Evolutionary conservation across 2,113 vertebrate genomes (phyloP).

Genomic region (Notiomystis cincta): DNA sequence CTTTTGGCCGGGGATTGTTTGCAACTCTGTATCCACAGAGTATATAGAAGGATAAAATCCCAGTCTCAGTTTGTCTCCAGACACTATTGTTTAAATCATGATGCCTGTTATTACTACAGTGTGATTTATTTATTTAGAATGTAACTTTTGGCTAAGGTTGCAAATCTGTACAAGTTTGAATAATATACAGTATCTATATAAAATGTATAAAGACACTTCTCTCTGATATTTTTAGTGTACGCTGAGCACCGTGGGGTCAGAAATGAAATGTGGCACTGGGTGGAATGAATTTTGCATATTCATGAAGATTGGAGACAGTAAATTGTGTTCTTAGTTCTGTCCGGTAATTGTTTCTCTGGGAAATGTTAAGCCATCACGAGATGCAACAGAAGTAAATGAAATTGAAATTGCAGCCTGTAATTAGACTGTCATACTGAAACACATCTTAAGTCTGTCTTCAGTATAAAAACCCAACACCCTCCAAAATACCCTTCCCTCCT

Average conservation of each 20-base stretch:
- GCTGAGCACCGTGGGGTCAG: not conserved
- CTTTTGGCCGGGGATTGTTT: not conserved
- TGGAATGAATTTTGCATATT: not conserved
- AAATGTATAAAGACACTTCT: not conserved
- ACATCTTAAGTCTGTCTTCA: constrained; percentile 30
- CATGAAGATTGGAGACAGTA: not conserved
- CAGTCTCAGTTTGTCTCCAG: not conserved
- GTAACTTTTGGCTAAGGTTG: not conserved
- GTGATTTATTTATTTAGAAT: not conserved
- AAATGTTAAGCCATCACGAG: constrained; percentile 8
- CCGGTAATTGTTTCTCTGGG: constrained; percentile 43
- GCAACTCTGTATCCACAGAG: not conserved
- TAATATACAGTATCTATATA: not conserved
- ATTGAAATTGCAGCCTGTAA: constrained; percentile 47
- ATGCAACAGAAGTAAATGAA: constrained; percentile 36
- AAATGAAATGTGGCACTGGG: not conserved
- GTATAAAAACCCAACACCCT: not conserved
- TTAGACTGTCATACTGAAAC: constrained; percentile 43
- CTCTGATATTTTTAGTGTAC: not conserved
- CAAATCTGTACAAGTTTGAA: not conserved
- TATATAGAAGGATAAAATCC: not conserved
- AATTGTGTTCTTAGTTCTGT: constrained; percentile 25
- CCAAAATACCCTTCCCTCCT: not conserved
- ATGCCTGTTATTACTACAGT: not conserved
- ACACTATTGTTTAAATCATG: not conserved